These are phyloP conservation scores for Agelas oroides DNA, from an alignment of 37 sponge, comb jelly and placozoan species.

Conservation along the genomic window DNA sequence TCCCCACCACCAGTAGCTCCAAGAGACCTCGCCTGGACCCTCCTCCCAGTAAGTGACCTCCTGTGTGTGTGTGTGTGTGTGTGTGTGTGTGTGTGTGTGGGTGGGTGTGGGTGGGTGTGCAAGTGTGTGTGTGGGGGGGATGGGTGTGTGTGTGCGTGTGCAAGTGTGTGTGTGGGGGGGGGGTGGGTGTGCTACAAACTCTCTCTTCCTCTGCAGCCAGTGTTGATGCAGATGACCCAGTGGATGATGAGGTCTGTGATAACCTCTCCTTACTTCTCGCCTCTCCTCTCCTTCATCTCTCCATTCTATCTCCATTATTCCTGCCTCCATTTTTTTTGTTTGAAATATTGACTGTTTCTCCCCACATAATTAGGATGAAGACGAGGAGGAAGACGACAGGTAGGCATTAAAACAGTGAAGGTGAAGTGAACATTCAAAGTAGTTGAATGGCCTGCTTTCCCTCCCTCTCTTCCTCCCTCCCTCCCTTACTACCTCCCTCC, in stretches of 20 bases:
- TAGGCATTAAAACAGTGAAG: conserved; percentile 17
- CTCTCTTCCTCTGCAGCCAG: conserved; percentile 35
- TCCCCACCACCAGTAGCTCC: background rate
- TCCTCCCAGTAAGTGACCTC: conserved; percentile 15
- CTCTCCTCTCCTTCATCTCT: no score
- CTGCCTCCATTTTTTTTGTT: no score
- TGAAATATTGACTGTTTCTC: no score
- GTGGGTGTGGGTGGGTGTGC: conserved; percentile 4
- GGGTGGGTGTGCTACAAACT: background rate
- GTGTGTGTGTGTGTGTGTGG: conserved; percentile 12
- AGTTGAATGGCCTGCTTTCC: no score
- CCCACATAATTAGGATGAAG: conserved; percentile 8
- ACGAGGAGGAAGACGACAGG: conserved; percentile 58
- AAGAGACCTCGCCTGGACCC: conserved; percentile 55
- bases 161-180: no score
- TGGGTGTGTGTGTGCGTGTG: no score
- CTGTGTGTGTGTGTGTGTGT: conserved; percentile 38
- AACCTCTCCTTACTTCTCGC: background rate
- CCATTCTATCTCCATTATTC: no score
- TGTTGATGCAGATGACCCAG: conserved; percentile 82
- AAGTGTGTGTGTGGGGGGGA: conserved; percentile 15
- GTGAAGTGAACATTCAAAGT: no score
- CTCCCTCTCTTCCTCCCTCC: no score
- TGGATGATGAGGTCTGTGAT: conserved; percentile 56
- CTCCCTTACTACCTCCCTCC: no score